A percentile compares a stretch with the other conserved stretches of the same genome.
These are phyloP conservation scores for Manacus vitellinus DNA, from an alignment of 2,113 vertebrate genomes.

Conservation along the genomic window DNA sequence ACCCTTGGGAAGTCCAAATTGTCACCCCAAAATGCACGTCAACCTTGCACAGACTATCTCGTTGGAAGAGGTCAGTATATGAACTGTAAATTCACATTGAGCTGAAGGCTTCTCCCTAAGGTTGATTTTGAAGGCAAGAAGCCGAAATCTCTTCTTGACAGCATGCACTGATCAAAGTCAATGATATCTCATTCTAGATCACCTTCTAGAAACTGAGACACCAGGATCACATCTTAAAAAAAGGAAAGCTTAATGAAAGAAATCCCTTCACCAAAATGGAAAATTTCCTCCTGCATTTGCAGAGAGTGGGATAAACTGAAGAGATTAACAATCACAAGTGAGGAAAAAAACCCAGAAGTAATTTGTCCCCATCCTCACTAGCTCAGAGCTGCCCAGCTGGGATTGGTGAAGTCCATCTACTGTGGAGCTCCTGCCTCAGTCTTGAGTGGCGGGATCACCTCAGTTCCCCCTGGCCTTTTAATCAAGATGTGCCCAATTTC, in stretches of 20 bases:
- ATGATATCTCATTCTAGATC: rapidly evolving
- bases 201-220: not conserved
- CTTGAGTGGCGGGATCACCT: not conserved
- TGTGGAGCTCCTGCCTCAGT: not conserved
- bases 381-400: not conserved
- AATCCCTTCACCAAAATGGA: not conserved
- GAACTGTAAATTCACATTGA: not conserved
- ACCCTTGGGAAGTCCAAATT: not conserved
- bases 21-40: not conserved
- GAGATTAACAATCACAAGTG: rapidly evolving
- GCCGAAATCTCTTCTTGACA: rapidly evolving
- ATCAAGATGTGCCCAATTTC: rapidly evolving
- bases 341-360: rapidly evolving
- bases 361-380: not conserved
- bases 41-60: not conserved
- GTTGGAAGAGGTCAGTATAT: not conserved
- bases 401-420: not conserved
- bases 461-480: not conserved
- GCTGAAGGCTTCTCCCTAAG: not conserved
- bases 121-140: not conserved
- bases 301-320: not conserved
- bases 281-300: not conserved
- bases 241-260: not conserved
- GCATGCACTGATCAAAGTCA: no score
- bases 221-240: not conserved